Conservation (phyloP, 2,113 vertebrate genomes). For the Cygnus buccinator region DNA sequence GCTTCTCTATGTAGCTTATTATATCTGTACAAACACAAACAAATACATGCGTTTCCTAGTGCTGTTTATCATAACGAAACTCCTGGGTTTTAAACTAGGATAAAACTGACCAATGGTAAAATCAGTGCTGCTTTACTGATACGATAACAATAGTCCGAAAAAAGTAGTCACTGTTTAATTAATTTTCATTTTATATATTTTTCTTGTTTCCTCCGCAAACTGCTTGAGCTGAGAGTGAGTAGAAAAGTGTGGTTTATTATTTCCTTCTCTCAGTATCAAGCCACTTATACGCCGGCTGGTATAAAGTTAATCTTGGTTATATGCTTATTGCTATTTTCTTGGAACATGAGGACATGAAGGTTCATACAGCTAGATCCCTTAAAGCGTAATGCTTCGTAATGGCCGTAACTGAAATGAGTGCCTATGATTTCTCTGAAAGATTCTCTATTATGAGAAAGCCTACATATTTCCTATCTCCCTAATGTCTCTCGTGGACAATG, state of each 20-base stretch:
- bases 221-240: background rate
- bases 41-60: background rate
- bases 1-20: background rate
- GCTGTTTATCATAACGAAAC: background rate
- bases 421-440: background rate
- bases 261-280: background rate
- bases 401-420: background rate
- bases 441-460: background rate
- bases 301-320: conserved; percentile 40
- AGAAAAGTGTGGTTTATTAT: background rate
- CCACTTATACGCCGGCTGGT: background rate
- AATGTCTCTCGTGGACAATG: background rate
- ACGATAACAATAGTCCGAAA: background rate
- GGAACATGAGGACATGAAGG: background rate
- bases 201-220: background rate
- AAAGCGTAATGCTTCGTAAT: background rate
- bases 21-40: background rate
- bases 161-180: conserved; percentile 6
- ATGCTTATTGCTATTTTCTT: conserved; percentile 8
- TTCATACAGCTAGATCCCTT: background rate
- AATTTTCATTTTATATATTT: background rate
- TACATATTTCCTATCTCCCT: background rate
- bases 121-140: background rate
- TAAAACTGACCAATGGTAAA: background rate
- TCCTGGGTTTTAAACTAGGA: background rate